These are phyloP conservation scores for Choloepus didactylus DNA, from an alignment of 2,797 vertebrate genomes.

Conservation along the genomic window DNA sequence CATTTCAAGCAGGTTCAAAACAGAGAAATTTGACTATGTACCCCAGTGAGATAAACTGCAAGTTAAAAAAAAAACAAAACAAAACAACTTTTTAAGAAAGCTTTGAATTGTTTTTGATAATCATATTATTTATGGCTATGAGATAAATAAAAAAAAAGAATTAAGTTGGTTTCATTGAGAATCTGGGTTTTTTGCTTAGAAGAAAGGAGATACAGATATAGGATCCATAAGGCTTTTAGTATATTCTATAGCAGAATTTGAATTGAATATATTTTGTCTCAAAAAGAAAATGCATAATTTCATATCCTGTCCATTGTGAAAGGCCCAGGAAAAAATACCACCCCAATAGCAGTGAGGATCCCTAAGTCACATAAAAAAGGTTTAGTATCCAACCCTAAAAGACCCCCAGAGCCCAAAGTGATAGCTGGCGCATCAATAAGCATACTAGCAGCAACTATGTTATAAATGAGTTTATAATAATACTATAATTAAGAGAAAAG, in stretches of 20 bases:
- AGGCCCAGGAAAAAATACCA: neutral
- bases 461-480: too few species aligned
- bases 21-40: neutral
- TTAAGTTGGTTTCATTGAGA: neutral
- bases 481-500: too few species aligned
- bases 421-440: too few species aligned
- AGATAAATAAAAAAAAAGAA: neutral
- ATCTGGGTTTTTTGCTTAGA: neutral
- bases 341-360: neutral
- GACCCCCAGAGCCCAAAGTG: too few species aligned
- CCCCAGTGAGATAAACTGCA: neutral
- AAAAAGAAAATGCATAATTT: neutral
- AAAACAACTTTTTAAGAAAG: too few species aligned
- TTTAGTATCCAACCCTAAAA: too few species aligned
- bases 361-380: too few species aligned
- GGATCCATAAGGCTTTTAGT: neutral
- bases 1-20: neutral
- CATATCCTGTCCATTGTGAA: neutral
- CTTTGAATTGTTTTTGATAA: too few species aligned
- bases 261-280: neutral
- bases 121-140: neutral
- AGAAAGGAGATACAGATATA: neutral
- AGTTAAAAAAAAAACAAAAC: neutral
- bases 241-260: neutral
- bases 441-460: too few species aligned